Evolutionary conservation across 2,888 invertebrate genomes (phyloP), one percentile per base, ranked within the genome.

Genomic region (Ophonus ardosiacus): DNA sequence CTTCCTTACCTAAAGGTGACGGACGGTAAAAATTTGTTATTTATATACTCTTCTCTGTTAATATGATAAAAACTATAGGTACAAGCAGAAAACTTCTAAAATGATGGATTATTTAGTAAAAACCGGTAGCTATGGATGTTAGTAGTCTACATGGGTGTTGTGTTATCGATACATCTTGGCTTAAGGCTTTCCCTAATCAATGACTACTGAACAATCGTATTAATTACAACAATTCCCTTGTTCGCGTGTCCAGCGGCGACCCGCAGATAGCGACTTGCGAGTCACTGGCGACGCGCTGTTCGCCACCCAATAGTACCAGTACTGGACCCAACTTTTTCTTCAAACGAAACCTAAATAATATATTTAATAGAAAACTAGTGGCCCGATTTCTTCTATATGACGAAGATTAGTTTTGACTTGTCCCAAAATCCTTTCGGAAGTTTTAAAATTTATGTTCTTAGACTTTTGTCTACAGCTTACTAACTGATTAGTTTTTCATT

Each of bases 181-280:
- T 63, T 31, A 68, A 51, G 43, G 43, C 43, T 51, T 68, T 68
- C 24, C 68, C 68, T 68, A 68, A 68, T 68, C 68, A 68, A 68
- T 68, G 68, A 68, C 71, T 71, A 71, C 71, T 74, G 71, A 43
- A 74, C 71, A 74, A 74, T 74, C 71, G 71, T 74, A 43, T 43
- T 74, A 74, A 74, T 74, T 74, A 74, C 43, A 43, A 74, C 43
- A 74, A 74, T 74, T 74, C 71, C 43, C 43, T 7, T 43, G 71
- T 21, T 40, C 43, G 71, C 43, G 71, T 43, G 71, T 74, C 43
- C 43, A 74, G 8, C 43, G 43, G 71, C 43, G 43, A 43, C 71
- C 43, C 71, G 18, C 71, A 40, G 43, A 74, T 18, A 74, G 43
- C 43, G 43, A 74, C 17, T 43, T 74, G 71, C 71, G 6, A 74